Base-by-base conservation (phyloP, 1,140 invertebrate genomes). In the Gryllus bimaculatus region DNA sequence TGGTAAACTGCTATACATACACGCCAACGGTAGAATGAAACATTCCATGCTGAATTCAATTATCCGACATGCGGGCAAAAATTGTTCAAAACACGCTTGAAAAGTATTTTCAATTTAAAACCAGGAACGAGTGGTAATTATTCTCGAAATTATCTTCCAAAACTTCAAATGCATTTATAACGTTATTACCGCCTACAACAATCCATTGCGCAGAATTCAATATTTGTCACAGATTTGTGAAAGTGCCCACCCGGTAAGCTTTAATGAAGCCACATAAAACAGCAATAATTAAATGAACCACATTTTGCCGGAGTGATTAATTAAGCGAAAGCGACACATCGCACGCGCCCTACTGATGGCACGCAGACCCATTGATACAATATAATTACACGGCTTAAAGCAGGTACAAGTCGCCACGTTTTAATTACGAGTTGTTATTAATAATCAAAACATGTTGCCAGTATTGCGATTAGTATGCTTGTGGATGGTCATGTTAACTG, bases 191-290 rank as follows among this genome's bases (percentile, higher is more conserved):
- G 26, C 26, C 26, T 39, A 66, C 54, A 66, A 66, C 18, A 66
- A 66, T 66, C 7, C 10, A 66, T 13, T 66, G 54, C 54, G 18
- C 18, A 10, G 18, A 18, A 10, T 66, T 66, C 54, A 66, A 66
- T 66, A 66, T 66, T 66, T 66, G 54, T 66, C 54, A 66, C 54
- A 66, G 54, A 66, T 66, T 66, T 66, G 18, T 66, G 54, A 66
- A 66, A 66, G 54, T 66, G 10, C 54, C 54, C 54, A 18, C 54
- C 54, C 10, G 18, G 10, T 66, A 66, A 13, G 54, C 54, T 18
- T 66, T 13, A 66, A 66, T 66, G 54, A 66, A 66, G 10, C 54
- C 54, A 66, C 54, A 66, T 18, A 66, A 66, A 66, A 66, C 10
- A 66, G 54, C 54, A 66, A 18, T 66, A 66, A 66, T 66, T 66